Evolutionary conservation across 1,140 invertebrate genomes (phyloP).

Genomic region (Drosophila biarmipes): DNA sequence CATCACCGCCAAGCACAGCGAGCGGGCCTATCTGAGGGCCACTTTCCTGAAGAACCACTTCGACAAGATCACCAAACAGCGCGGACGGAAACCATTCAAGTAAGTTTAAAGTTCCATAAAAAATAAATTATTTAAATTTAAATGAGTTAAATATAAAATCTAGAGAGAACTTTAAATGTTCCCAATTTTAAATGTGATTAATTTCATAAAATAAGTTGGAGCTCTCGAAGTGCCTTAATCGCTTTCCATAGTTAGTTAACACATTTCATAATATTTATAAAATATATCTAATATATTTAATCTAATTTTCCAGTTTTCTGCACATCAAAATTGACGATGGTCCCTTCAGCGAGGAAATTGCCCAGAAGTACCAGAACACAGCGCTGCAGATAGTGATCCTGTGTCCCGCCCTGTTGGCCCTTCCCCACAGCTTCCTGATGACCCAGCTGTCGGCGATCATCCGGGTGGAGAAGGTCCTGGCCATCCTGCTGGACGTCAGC

Average conservation of each 20-base stretch:
- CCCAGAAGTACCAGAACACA: slow-evolving; percentile 86
- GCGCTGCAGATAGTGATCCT: slow-evolving; percentile 92
- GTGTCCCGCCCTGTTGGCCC: slow-evolving; percentile 89
- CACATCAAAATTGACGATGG: slow-evolving; percentile 90
- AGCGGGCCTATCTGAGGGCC: slow-evolving; percentile 91
- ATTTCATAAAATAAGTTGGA: too few species aligned
- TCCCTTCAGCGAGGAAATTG: slow-evolving; percentile 85
- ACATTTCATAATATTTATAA: too few species aligned
- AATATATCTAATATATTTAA: neutral
- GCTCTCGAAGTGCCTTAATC: too few species aligned
- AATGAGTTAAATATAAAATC: too few species aligned
- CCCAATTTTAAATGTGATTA: neutral
- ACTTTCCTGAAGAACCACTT: slow-evolving; percentile 92
- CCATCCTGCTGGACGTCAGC: slow-evolving; percentile 91
- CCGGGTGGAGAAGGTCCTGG: slow-evolving; percentile 89
- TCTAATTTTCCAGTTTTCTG: slow-evolving; percentile 87
- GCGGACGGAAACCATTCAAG: slow-evolving; percentile 90
- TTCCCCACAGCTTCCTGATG: slow-evolving; percentile 86
- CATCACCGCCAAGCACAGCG: slow-evolving; percentile 90
- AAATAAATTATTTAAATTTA: neutral
- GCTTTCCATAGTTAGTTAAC: too few species aligned
- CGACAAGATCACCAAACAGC: slow-evolving; percentile 92
- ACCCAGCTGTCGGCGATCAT: slow-evolving; percentile 87
- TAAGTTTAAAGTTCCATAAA: slow-evolving; percentile 75
- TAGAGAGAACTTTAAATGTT: too few species aligned